phyloP scores from a whole-genome alignment of 2,888 invertebrate genomes.

The Ornithoptera priamus region DNA sequence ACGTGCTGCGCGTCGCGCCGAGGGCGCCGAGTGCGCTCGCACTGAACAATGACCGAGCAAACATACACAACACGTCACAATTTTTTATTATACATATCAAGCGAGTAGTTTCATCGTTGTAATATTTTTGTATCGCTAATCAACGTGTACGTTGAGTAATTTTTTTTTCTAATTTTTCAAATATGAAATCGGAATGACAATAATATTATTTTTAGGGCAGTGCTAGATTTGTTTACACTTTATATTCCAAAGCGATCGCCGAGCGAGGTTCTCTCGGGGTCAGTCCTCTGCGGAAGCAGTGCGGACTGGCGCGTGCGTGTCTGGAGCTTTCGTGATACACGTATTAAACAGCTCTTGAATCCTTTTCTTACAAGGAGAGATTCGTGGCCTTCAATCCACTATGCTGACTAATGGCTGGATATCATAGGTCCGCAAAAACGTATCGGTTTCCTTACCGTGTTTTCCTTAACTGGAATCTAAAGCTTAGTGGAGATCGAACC shows the following conservation, averaged over 20 bases:
- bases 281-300: background rate
- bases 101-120: background rate
- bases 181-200: conserved; percentile 25
- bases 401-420: too few species aligned
- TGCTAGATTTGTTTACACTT: conserved; percentile 23
- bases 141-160: background rate
- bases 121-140: conserved; percentile 1
- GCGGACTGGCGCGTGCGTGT: too few species aligned
- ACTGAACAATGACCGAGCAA: conserved; percentile 24
- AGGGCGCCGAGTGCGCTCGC: background rate
- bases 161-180: conserved; percentile 4
- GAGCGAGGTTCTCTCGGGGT: background rate
- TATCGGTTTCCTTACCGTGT: too few species aligned
- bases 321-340: too few species aligned
- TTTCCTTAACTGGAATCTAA: too few species aligned
- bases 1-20: too few species aligned
- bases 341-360: too few species aligned
- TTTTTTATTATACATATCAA: conserved; percentile 29
- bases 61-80: conserved; percentile 12
- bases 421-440: too few species aligned
- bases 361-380: too few species aligned
- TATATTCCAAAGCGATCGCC: conserved; percentile 8
- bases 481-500: too few species aligned
- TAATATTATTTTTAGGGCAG: conserved; percentile 29
- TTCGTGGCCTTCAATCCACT: too few species aligned